Percentiles rank a stretch among this genome's conserved stretches.
Evolutionary conservation across 2,888 invertebrate species (phyloP).

Genomic region (Xylophagus ater): DNA sequence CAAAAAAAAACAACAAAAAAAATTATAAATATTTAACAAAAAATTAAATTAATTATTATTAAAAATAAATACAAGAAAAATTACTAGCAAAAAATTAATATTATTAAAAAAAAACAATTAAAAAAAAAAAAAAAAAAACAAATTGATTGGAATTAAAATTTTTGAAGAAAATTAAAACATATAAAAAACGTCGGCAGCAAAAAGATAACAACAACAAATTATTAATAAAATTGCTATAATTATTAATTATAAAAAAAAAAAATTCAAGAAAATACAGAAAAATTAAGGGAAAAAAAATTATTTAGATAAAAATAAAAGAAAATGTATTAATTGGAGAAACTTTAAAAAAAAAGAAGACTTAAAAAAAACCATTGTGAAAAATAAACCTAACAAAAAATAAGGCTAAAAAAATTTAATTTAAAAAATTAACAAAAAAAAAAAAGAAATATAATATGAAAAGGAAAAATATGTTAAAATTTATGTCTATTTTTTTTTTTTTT

Average conservation of each 20-base stretch:
- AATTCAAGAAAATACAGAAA: slow-evolving; percentile 15
- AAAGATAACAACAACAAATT: slow-evolving; percentile 24
- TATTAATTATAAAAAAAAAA: slow-evolving; percentile 22
- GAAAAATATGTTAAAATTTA: too few species aligned
- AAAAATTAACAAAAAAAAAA: too few species aligned
- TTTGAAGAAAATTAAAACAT: slow-evolving; percentile 23
- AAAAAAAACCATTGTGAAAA: too few species aligned
- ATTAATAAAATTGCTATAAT: slow-evolving; percentile 25
- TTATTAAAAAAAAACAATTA: not conserved
- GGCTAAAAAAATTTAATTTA: too few species aligned
- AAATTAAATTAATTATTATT: slow-evolving; percentile 6
- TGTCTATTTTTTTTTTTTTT: too few species aligned
- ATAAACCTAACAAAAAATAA: too few species aligned
- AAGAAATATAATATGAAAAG: too few species aligned
- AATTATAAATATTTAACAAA: not conserved
- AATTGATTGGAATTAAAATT: too few species aligned
- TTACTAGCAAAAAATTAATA: slow-evolving; percentile 6
- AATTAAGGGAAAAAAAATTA: slow-evolving; percentile 10
- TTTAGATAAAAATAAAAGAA: too few species aligned
- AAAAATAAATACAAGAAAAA: slow-evolving; percentile 4
- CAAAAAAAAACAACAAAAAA: not conserved
- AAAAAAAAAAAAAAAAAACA: slow-evolving; percentile 3
- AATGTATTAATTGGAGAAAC: too few species aligned
- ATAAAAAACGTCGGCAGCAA: slow-evolving; percentile 26
- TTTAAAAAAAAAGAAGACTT: too few species aligned